Base-by-base conservation (phyloP, 2,797 vertebrate species). In the Nyctibius grandis region DNA sequence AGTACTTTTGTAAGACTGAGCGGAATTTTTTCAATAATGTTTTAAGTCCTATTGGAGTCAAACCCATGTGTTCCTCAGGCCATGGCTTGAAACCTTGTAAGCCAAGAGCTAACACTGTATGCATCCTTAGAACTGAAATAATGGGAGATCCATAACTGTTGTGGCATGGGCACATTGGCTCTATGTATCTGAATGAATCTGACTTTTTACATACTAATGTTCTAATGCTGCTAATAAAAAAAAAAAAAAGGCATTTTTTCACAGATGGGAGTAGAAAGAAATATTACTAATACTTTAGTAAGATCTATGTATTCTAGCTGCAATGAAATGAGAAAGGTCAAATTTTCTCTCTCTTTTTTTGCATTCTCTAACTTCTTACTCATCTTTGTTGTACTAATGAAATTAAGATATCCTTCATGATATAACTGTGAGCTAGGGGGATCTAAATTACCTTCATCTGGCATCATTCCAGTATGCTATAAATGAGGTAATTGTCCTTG, bases 401-500 rank as follows among this genome's bases (percentile, higher is more conserved):
- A 98, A 98, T 97, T 98, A 98, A 98, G 98, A 99, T 98, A 99
- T 99, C 98, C 98, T 99, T 99, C 99, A 99, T 98, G 98, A 99
- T 99, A 99, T 99, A 99, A 99, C 99, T 99, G 98, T 99, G 99
- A 99, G 98, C 99, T 99, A 98, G 98, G 98, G 97, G 98, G 98
- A 98, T 99, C 99, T 99, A 99, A 99, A 99, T 99, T 99, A 99
- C 99, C 99, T 99, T 99, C 98, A 96, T 98, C 99, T 99, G 99
- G 99, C 99, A 99, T 98, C 98, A 98, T 98, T 99, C 99, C 99
- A 99, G 98, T 98, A 98, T 98, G 98, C 99, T 99, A 99, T 99
- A 99, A 99, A 99, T 99, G 99, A 99, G 99, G 99, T 99, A 99
- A 99, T 99, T 99, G 99, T 99, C 99, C 99, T 99, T 99, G 99